Evolutionary conservation across 1,140 invertebrate genomes (phyloP), one percentile per base, ranked within the genome.

Genomic region (Cryptotermes secundus): DNA sequence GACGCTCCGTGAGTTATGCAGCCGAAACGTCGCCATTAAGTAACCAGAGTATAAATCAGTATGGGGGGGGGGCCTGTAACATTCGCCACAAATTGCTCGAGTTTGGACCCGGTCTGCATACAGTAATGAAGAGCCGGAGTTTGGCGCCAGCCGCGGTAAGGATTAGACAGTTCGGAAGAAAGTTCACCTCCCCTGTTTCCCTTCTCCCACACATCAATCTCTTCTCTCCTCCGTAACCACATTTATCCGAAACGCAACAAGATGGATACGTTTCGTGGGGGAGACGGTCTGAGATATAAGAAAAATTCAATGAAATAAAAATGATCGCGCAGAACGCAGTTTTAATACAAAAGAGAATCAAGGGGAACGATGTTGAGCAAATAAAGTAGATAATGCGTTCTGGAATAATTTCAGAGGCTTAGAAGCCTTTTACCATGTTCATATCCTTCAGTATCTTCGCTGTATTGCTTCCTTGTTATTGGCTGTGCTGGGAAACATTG

Each of bases 221-320:
- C 59, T 72, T 72, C 59, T 72, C 26, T 72, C 59, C 59, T 26
- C 31, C 59, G 26, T 72, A 72, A 72, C 59, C 59, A 72, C 59
- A 31, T 72, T 72, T 72, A 72, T 72, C 59, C 31, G 59, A 31
- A 72, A 72, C 59, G 59, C 59, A 72, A 72, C 59, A 72, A 72
- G 59, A 72, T 26, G 59, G 59, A 72, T 72, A 31, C 59, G 59
- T 26, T 72, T 6, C 14, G 26, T 72, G 31, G 59, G 59, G 59
- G 16, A n/a, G 16, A n/a, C 9, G 26, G 26, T n/a, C 26, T 72
- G 59, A 31, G 26, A 72, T 72, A 72, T 31, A 72, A 72, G 59
- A 72, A 72, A 72, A 72, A 72, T 72, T 72, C 26, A 72, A 72
- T 72, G 14, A 72, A 72, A 14, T 72, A 72, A n/a, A n/a, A 72